These are phyloP conservation scores for Pao palembangensis DNA, from an alignment of 2,113 vertebrate genomes.

Conservation along the genomic window DNA sequence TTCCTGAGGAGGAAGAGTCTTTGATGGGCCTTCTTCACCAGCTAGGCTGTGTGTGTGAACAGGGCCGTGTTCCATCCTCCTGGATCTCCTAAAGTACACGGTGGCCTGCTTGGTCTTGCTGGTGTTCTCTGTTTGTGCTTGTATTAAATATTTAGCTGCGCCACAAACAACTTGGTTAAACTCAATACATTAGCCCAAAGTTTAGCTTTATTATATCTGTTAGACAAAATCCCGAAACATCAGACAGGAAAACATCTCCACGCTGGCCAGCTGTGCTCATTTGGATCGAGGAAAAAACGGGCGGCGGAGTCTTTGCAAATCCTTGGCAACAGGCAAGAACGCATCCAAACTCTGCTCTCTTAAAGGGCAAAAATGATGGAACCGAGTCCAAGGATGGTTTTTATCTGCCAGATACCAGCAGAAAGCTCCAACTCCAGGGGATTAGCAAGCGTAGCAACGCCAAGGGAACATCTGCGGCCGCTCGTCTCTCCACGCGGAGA, in stretches of 20 bases:
- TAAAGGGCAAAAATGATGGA: conserved; percentile 48
- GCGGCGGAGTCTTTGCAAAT: conserved; percentile 28
- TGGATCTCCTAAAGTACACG: too few species aligned
- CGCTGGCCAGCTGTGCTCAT: too few species aligned
- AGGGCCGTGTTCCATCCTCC: too few species aligned
- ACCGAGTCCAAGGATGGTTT: conserved; percentile 56
- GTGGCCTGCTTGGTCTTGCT: too few species aligned
- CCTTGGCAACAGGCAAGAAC: conserved; percentile 56
- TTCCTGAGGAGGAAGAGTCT: too few species aligned
- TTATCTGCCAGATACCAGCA: conserved; percentile 47
- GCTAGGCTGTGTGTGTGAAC: too few species aligned
- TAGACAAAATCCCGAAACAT: not conserved
- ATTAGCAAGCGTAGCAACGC: conserved; percentile 35
- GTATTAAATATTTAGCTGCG: conserved; percentile 43
- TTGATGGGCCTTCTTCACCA: too few species aligned
- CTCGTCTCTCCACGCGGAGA: conserved; percentile 22
- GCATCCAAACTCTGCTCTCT: conserved; percentile 38
- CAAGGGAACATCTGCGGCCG: conserved; percentile 47
- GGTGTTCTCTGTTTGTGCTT: too few species aligned
- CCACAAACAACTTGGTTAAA: conserved; percentile 1
- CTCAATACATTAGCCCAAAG: not conserved
- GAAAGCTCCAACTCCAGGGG: conserved; percentile 35
- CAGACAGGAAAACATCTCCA: too few species aligned
- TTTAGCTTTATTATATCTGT: not conserved
- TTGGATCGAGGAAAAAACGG: conserved; percentile 11